Percentiles rank a stretch among this genome's conserved stretches.
Evolutionary conservation across 2,888 invertebrate species (phyloP).

Genomic region (Drosophila subsilvestris): DNA sequence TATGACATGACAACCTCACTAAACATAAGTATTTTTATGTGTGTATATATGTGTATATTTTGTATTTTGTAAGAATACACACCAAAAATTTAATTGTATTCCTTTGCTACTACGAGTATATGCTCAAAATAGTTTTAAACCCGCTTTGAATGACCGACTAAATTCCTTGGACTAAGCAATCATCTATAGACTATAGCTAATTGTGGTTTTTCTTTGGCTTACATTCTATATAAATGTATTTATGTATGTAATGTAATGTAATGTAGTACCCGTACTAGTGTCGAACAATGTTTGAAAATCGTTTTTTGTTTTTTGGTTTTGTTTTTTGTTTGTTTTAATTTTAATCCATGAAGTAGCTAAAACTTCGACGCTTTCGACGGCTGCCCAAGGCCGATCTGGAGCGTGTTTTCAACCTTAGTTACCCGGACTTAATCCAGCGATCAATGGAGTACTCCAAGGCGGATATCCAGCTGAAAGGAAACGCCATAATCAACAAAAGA

Average conservation of each 20-base stretch:
- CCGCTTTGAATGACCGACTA: conserved; percentile 59
- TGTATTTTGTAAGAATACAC: conserved; percentile 65
- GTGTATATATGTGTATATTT: conserved; percentile 26
- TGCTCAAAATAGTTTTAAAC: conserved; percentile 73
- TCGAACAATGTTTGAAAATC: conserved; percentile 37
- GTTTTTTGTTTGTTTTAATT: not conserved
- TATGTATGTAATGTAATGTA: conserved; percentile 36
- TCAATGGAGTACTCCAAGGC: conserved; percentile 97
- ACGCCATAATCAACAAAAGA: not conserved
- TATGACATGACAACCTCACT: conserved; percentile 77
- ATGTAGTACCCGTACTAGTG: conserved; percentile 77
- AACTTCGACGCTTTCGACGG: conserved; percentile 81
- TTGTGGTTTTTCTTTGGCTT: conserved; percentile 31
- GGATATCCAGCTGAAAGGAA: conserved; percentile 91
- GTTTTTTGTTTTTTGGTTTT: not conserved
- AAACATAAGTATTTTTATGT: conserved; percentile 71
- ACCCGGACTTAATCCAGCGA: conserved; percentile 92
- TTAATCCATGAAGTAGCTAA: conserved; percentile 81
- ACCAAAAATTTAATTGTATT: conserved; percentile 55
- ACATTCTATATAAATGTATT: conserved; percentile 33
- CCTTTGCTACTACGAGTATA: conserved; percentile 29
- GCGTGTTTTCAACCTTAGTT: conserved; percentile 83
- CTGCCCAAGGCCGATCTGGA: conserved; percentile 71
- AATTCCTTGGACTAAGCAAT: conserved; percentile 72
- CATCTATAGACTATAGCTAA: conserved; percentile 52